A percentile compares a stretch with the other conserved stretches of the same genome.
Conservation (phyloP, 2,113 vertebrate species). For the Azemiops feae region DNA sequence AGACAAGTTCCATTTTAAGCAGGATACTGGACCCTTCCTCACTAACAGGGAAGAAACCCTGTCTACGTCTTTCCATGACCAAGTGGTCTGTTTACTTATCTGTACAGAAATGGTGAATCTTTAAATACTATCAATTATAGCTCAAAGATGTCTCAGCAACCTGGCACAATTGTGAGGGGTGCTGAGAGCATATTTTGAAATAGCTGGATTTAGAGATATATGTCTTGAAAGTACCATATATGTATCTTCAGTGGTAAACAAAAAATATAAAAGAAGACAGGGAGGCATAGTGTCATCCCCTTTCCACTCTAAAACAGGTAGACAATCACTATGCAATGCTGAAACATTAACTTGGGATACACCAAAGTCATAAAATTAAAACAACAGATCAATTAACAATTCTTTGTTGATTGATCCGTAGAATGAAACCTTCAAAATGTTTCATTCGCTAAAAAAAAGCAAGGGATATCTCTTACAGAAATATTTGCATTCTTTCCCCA, state of each 20-base stretch:
- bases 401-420: constrained; percentile 45
- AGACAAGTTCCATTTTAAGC: background rate
- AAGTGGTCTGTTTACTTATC: background rate
- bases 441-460: background rate
- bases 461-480: constrained; percentile 32
- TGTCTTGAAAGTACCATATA: background rate
- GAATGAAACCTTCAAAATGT: constrained; percentile 35
- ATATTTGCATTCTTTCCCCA: background rate
- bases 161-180: background rate
- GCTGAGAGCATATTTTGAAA: background rate
- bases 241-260: background rate
- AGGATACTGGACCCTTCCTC: background rate
- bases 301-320: background rate
- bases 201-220: background rate
- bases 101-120: too few species aligned
- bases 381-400: constrained; percentile 38
- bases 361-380: constrained; percentile 34
- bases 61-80: background rate
- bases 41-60: background rate
- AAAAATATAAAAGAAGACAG: background rate
- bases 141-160: background rate
- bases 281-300: background rate
- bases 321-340: constrained; percentile 50
- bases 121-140: background rate
- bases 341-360: constrained; percentile 52